phyloP scores from a whole-genome alignment of 2,888 invertebrate genomes.

The Drosophila borealis region DNA sequence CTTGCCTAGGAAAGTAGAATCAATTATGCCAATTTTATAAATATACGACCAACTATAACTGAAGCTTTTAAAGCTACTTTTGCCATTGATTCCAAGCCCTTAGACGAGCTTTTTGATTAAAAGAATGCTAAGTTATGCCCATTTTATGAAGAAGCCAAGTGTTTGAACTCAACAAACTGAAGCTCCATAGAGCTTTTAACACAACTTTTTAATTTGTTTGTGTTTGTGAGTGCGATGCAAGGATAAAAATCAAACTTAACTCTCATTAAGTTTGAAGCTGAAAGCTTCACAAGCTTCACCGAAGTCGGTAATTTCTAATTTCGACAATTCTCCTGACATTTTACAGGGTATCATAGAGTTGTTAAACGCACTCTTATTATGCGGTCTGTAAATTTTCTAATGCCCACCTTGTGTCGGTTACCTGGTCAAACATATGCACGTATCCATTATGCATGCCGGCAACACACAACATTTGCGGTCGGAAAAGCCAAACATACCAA shows the following conservation, averaged over 20 bases:
- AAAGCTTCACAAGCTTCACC: too few relatives aligned
- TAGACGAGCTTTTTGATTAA: neutral
- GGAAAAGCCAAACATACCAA: constrained; percentile 42
- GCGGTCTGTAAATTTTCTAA: constrained; percentile 45
- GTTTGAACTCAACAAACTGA: too few relatives aligned
- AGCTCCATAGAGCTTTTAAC: neutral
- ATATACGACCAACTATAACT: neutral
- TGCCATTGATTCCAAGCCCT: neutral
- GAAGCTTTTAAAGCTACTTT: neutral
- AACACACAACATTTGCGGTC: constrained; percentile 48
- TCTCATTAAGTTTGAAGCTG: too few relatives aligned
- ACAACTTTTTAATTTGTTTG: too few relatives aligned
- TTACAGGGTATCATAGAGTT: constrained; percentile 36
- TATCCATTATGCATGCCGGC: constrained; percentile 42
- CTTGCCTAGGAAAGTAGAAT: too few relatives aligned
- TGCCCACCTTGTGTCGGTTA: constrained; percentile 56
- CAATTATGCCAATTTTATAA: too few relatives aligned
- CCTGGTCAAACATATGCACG: constrained; percentile 20
- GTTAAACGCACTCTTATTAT: constrained; percentile 12
- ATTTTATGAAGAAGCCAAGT: too few relatives aligned
- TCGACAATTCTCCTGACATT: neutral
- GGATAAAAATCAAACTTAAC: too few relatives aligned
- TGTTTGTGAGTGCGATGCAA: too few relatives aligned
- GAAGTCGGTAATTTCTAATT: neutral
- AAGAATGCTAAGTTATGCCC: too few relatives aligned